Conservation (phyloP, 2,113 vertebrate species). For the Tursiops truncatus region DNA sequence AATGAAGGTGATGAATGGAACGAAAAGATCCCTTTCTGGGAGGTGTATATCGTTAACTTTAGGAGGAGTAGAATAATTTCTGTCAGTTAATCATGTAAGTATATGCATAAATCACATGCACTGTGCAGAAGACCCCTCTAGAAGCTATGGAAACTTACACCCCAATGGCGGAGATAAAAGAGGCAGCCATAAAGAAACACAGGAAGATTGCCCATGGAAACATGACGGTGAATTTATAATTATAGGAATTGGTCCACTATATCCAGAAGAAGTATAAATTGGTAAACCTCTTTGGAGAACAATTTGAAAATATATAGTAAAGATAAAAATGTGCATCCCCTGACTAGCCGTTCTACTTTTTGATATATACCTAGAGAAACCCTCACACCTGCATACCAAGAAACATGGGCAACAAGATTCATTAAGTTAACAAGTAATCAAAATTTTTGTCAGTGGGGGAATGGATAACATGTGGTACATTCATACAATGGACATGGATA, state of each 20-base stretch:
- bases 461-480: neutral
- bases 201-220: neutral
- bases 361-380: slow-evolving; percentile 3
- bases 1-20: neutral
- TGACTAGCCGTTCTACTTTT: neutral
- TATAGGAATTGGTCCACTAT: neutral
- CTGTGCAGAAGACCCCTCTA: neutral
- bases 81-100: neutral
- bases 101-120: neutral
- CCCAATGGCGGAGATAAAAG: neutral
- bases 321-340: neutral
- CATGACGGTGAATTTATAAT: neutral
- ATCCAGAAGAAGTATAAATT: neutral
- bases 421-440: neutral
- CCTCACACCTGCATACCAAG: neutral
- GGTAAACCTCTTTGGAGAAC: neutral
- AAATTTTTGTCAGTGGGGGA: neutral
- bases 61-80: neutral
- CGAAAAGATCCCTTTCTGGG: neutral
- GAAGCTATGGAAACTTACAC: neutral
- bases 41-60: neutral
- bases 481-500: neutral
- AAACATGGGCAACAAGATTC: neutral
- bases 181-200: neutral
- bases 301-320: neutral